Evolutionary conservation across 2,113 vertebrate genomes (phyloP).

Genomic region (Thalassarche chlororhynchos): DNA sequence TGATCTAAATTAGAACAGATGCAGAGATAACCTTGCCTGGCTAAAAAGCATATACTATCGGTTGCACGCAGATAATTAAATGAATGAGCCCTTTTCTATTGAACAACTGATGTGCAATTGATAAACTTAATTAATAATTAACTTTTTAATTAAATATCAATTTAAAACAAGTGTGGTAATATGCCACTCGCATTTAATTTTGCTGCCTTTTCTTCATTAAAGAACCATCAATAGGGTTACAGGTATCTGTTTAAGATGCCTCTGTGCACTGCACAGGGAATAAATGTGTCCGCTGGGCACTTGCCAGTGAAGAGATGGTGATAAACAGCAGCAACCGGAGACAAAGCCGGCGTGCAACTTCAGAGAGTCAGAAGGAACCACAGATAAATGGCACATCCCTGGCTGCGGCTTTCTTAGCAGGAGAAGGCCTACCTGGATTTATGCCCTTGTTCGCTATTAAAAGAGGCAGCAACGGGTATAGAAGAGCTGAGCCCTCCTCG

Average conservation of each 20-base stretch:
- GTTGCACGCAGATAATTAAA: slow-evolving; percentile 80
- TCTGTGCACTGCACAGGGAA: slow-evolving; percentile 5
- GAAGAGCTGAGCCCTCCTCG: background rate
- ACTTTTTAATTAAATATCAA: slow-evolving; percentile 86
- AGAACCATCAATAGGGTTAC: slow-evolving; percentile 12
- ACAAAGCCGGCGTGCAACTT: background rate
- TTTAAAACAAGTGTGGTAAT: slow-evolving; percentile 75
- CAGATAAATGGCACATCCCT: background rate
- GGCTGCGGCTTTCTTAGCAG: background rate
- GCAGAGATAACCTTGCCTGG: slow-evolving; percentile 81
- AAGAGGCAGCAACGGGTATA: background rate
- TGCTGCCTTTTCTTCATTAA: slow-evolving; percentile 60
- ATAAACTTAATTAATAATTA: slow-evolving; percentile 89
- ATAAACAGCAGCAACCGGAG: slow-evolving; percentile 1
- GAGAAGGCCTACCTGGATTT: background rate
- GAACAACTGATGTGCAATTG: slow-evolving; percentile 80
- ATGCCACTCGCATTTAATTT: slow-evolving; percentile 70
- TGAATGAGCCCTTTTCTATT: slow-evolving; percentile 79
- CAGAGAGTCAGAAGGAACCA: background rate
- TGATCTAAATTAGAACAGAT: slow-evolving; percentile 78
- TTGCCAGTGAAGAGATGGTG: background rate
- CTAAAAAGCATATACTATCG: slow-evolving; percentile 79
- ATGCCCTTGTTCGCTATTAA: background rate
- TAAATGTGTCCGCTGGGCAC: slow-evolving; percentile 43
- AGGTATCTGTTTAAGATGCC: slow-evolving; percentile 59